A percentile compares a stretch with the other conserved stretches of the same genome.
These are phyloP conservation scores for Nysson spinosus DNA, from an alignment of 2,888 invertebrate species.

Conservation along the genomic window DNA sequence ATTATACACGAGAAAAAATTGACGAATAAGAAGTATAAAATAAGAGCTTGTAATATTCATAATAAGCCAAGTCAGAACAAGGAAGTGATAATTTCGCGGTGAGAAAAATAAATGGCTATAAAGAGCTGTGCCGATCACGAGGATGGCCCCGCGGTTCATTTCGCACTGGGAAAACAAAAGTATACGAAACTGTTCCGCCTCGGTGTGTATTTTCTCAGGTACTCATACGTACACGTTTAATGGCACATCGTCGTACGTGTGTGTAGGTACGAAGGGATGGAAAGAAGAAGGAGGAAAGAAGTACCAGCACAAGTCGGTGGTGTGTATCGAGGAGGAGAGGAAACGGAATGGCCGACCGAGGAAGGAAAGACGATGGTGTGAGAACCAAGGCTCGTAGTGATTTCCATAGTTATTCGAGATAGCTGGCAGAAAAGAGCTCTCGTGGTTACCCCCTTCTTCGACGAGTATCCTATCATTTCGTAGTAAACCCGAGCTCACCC, in stretches of 20 bases:
- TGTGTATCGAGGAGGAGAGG: constrained; percentile 43
- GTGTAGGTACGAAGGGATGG: neutral
- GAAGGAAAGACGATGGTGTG: constrained; percentile 66
- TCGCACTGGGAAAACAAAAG: constrained; percentile 37
- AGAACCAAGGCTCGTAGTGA: constrained; percentile 69
- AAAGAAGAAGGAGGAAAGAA: constrained; percentile 19
- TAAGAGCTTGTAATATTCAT: too few relatives aligned
- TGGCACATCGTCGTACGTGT: neutral
- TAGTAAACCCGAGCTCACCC: constrained; percentile 40
- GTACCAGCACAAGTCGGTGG: constrained; percentile 14
- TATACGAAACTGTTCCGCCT: constrained; percentile 30
- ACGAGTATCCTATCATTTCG: constrained; percentile 65
- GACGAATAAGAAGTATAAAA: neutral
- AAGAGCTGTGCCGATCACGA: constrained; percentile 15
- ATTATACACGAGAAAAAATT: too few relatives aligned
- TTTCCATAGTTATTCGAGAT: constrained; percentile 74
- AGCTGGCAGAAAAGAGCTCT: constrained; percentile 58
- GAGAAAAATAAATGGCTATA: constrained; percentile 44
- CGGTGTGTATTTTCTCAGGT: constrained; percentile 52
- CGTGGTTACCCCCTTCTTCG: constrained; percentile 50
- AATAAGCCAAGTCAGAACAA: too few relatives aligned
- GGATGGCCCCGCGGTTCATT: constrained; percentile 28
- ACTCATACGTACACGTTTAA: constrained; percentile 9
- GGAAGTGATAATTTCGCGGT: constrained; percentile 49
- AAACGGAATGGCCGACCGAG: constrained; percentile 53